Percentiles rank a stretch among this genome's conserved stretches.
Conservation (phyloP, 1,140 invertebrate genomes). For the Monomorium pharaonis region DNA sequence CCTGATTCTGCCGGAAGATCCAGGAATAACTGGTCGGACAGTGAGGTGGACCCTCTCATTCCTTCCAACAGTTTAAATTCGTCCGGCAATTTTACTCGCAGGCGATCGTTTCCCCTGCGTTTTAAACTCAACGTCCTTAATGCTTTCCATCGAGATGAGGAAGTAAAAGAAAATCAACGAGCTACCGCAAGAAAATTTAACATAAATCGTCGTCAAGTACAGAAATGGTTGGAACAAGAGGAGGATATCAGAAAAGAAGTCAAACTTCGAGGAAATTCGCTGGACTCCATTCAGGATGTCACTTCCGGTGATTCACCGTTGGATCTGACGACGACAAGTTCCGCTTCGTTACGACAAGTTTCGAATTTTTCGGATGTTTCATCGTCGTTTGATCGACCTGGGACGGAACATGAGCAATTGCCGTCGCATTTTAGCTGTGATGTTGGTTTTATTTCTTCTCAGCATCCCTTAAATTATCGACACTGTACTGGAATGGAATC, state of each 20-base stretch:
- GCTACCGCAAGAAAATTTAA: constrained; percentile 88
- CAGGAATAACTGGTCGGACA: constrained; percentile 78
- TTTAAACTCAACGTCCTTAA: constrained; percentile 86
- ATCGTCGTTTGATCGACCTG: constrained; percentile 46
- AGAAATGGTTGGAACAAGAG: constrained; percentile 88
- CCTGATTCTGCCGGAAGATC: constrained; percentile 75
- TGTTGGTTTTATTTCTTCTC: constrained; percentile 40
- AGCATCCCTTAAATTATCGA: constrained; percentile 36
- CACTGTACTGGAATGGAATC: not conserved
- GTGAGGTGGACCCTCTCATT: constrained; percentile 77
- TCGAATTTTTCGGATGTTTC: constrained; percentile 13
- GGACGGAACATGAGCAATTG: constrained; percentile 66
- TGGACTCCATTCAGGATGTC: constrained; percentile 75
- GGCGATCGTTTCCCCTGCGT: constrained; percentile 85
- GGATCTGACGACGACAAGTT: constrained; percentile 81
- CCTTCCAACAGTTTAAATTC: constrained; percentile 50
- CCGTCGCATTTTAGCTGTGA: constrained; percentile 70
- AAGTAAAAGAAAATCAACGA: constrained; percentile 87
- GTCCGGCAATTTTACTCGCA: constrained; percentile 75
- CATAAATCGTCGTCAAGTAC: constrained; percentile 88
- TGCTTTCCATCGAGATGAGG: constrained; percentile 84
- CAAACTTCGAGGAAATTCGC: constrained; percentile 75
- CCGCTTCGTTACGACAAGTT: constrained; percentile 3
- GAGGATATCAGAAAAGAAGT: constrained; percentile 83
- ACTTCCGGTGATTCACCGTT: constrained; percentile 83